Evolutionary conservation across 2,888 invertebrate genomes (phyloP), one percentile per base, ranked within the genome.

Genomic region (Caenorhabditis plicata): DNA sequence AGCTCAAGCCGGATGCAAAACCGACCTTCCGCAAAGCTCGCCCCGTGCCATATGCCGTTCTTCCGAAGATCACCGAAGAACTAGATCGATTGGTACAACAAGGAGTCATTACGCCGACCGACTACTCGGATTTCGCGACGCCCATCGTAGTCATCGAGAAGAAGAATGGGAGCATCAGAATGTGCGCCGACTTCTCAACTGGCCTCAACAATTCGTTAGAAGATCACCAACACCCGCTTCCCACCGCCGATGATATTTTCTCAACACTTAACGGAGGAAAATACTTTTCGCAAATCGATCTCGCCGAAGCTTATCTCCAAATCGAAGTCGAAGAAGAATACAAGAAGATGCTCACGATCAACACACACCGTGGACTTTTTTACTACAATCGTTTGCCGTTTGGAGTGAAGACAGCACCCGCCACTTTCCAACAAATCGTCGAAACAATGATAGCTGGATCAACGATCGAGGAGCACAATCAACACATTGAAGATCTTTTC

Each of bases 251-350:
- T 3, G 65, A 68, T 45, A 38, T 72, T 2, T 66, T 73, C 26
- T 32, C 45, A 7, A 45, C 42, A 5, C 51, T 71, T n/a, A 58
- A 66, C 31, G 67, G 74, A 9, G 52, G 64, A 2, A 26, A 22
- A 15, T 20, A 47, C 29, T 72, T 70, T 58, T 48, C 64, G 4
- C 47, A 56, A 44, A 39, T 72, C 29, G 74, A 73, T 45, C 35
- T 74, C 15, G 33, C 62, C 4, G 69, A 70, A 11, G 73, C 73
- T 1, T 73, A 71, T 33, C 61, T 73, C 1, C 73, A 73, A 27
- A 31, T 73, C 2, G 52, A 52, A 25, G 19, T 72, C 22, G 63
- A 56, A 17, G 65, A 64, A 1, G 50, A 56, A 8, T 52, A 64
- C 5, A 46, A 51, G 31, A 32, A 69, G 22, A 15, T 64, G 5